phyloP scores from a whole-genome alignment of 2,888 invertebrate genomes.

The Chironomus tentans region DNA sequence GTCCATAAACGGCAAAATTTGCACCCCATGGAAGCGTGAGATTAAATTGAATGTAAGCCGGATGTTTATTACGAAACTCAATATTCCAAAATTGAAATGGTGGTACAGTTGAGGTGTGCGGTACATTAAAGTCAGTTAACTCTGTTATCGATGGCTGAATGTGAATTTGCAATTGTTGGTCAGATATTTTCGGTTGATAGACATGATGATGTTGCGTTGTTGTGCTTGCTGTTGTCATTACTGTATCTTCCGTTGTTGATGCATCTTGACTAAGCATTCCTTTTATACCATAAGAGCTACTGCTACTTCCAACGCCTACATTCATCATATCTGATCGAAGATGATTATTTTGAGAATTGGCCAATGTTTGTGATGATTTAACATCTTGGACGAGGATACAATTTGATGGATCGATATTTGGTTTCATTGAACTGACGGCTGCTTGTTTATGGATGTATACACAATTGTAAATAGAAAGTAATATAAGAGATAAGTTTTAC shows the following conservation, averaged over 20 bases:
- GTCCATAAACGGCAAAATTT: slow-evolving; percentile 90
- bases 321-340: slow-evolving; percentile 2
- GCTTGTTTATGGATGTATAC: slow-evolving; percentile 31
- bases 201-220: slow-evolving; percentile 37
- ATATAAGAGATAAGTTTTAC: no score
- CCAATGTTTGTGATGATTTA: slow-evolving; percentile 40
- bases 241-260: slow-evolving; percentile 66
- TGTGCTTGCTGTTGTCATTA: slow-evolving; percentile 60
- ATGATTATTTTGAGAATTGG: slow-evolving; percentile 24
- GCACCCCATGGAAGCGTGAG: slow-evolving; percentile 87
- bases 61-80: slow-evolving; percentile 84
- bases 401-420: slow-evolving; percentile 76
- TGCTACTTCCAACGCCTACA: background rate
- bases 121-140: slow-evolving; percentile 73
- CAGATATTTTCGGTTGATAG: slow-evolving; percentile 33
- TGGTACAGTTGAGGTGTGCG: slow-evolving; percentile 75
- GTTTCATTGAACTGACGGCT: slow-evolving; percentile 86
- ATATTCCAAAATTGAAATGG: slow-evolving; percentile 91
- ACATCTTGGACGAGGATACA: slow-evolving; percentile 85
- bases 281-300: background rate
- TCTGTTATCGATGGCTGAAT: slow-evolving; percentile 71
- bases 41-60: slow-evolving; percentile 79
- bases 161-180: slow-evolving; percentile 57
- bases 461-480: slow-evolving; percentile 32
- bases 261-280: slow-evolving; percentile 45